These are phyloP conservation scores for Tachysurus vachellii DNA, from an alignment of 2,113 vertebrate species.

Conservation along the genomic window DNA sequence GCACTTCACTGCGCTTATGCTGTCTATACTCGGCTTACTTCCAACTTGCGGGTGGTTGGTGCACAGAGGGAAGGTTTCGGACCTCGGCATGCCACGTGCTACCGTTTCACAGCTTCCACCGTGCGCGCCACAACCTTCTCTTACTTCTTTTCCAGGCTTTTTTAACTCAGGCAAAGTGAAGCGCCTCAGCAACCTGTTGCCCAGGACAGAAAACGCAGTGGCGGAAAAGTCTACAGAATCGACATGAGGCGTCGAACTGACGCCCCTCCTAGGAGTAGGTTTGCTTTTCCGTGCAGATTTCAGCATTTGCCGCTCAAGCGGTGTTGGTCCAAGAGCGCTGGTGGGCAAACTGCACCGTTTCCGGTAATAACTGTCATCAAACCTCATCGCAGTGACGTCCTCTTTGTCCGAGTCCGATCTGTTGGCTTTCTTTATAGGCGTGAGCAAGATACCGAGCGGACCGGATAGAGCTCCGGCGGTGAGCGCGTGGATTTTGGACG, in stretches of 20 bases:
- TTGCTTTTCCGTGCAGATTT: conserved; percentile 57
- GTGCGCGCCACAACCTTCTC: background rate
- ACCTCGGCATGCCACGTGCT: conserved; percentile 58
- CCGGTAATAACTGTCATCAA: conserved; percentile 70
- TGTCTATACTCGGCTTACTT: conserved; percentile 72
- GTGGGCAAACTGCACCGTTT: conserved; percentile 73
- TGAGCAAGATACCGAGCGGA: conserved; percentile 60
- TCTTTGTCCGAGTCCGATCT: conserved; percentile 31
- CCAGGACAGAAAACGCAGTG: conserved; percentile 58
- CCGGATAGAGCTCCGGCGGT: conserved; percentile 7
- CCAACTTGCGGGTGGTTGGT: conserved; percentile 64
- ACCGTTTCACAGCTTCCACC: background rate
- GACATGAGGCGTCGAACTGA: conserved; percentile 25
- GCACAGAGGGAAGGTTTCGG: conserved; percentile 67
- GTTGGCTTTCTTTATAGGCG: conserved; percentile 58
- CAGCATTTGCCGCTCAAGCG: conserved; percentile 57
- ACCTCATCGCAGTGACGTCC: conserved; percentile 43
- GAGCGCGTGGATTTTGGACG: conserved; percentile 41
- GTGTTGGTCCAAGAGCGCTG: conserved; percentile 57
- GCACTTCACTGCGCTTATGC: conserved; percentile 75
- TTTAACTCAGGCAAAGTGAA: conserved; percentile 71
- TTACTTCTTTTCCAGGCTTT: conserved; percentile 43
- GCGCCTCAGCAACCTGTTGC: conserved; percentile 67
- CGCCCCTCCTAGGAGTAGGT: conserved; percentile 49
- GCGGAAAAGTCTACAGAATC: conserved; percentile 15